Conservation (phyloP, 23 tunicate species). For the Diplosoma virens region DNA sequence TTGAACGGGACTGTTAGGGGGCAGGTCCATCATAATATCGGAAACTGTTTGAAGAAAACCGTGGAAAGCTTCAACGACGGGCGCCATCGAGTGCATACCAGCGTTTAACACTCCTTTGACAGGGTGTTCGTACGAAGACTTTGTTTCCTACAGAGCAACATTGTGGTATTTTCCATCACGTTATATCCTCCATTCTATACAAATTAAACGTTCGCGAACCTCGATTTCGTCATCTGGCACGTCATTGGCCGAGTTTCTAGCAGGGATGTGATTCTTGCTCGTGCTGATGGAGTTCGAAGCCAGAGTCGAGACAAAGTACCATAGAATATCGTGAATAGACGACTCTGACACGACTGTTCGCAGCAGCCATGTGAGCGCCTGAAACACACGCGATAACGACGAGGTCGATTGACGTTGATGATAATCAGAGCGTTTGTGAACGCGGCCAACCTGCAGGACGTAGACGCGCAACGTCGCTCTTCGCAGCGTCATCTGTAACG, state of each 20-base stretch:
- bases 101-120: conserved; percentile 47
- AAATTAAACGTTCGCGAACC: conserved; percentile 6
- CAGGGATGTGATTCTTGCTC: neutral
- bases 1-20: conserved; percentile 68
- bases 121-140: conserved; percentile 49
- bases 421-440: neutral
- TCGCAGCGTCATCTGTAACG: conserved; percentile 49
- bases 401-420: neutral
- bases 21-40: conserved; percentile 62
- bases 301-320: conserved; percentile 63
- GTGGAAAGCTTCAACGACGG: conserved; percentile 62
- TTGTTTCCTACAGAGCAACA: conserved; percentile 20
- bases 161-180: neutral
- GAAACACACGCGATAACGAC: neutral
- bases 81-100: conserved; percentile 55
- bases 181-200: neutral
- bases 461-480: conserved; percentile 66
- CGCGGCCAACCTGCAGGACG: conserved; percentile 40
- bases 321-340: conserved; percentile 50
- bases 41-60: conserved; percentile 65
- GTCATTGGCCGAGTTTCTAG: neutral
- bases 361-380: conserved; percentile 76
- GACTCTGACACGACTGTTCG: conserved; percentile 48
- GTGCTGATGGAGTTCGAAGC: neutral
- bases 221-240: conserved; percentile 51